Evolutionary conservation across 2,888 invertebrate species (phyloP).

Genomic region (Trachelus stipa): DNA sequence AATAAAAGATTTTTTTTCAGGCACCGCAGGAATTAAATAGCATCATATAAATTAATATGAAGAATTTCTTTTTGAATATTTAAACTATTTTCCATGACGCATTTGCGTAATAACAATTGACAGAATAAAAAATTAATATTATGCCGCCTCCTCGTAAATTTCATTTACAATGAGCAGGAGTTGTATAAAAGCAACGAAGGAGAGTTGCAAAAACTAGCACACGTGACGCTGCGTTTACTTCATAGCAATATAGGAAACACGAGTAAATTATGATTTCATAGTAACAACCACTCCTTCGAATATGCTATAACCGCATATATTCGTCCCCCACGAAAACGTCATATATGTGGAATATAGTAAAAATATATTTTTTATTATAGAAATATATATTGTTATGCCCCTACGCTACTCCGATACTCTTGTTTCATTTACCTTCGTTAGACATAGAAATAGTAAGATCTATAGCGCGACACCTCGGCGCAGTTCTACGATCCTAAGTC

Average conservation of each 20-base stretch:
- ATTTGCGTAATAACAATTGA: neutral
- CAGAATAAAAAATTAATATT: neutral
- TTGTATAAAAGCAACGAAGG: neutral
- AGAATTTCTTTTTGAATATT: neutral
- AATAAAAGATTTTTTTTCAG: neutral
- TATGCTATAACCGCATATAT: neutral
- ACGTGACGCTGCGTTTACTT: neutral
- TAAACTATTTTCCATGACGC: neutral
- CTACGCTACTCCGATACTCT: too few species aligned
- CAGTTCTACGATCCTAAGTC: too few species aligned
- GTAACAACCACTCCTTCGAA: neutral
- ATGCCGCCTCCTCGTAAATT: neutral
- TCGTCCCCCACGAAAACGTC: neutral
- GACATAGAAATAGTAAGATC: too few species aligned
- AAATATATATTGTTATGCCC: too few species aligned
- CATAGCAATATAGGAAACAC: neutral
- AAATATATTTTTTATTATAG: too few species aligned
- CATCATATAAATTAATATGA: neutral
- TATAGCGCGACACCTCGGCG: too few species aligned
- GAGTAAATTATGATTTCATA: neutral
- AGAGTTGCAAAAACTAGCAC: neutral
- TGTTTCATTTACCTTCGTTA: too few species aligned
- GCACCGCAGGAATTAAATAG: neutral
- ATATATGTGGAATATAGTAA: too few species aligned
- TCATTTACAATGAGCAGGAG: neutral